A percentile compares a stretch with the other conserved stretches of the same genome.
Conservation (phyloP, 1,140 invertebrate genomes). For the Calephelis nemesis region DNA sequence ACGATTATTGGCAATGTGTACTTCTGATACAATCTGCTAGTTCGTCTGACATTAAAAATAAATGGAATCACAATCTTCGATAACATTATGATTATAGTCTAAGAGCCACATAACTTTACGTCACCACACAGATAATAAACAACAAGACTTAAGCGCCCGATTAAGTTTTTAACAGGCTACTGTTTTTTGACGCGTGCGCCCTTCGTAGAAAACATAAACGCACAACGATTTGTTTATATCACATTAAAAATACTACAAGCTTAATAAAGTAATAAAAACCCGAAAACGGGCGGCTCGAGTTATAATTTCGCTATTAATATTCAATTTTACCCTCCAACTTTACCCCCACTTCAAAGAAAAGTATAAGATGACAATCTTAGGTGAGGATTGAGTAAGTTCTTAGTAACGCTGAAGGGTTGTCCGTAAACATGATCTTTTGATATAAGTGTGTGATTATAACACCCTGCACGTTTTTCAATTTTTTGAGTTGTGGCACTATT, state of each 20-base stretch:
- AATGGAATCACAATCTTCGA: too few relatives aligned
- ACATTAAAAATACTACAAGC: conserved; percentile 61
- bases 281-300: conserved; percentile 44
- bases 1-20: too few relatives aligned
- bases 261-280: conserved; percentile 76
- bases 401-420: conserved; percentile 54
- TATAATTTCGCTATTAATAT: conserved; percentile 78
- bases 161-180: conserved; percentile 75
- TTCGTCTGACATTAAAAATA: too few relatives aligned
- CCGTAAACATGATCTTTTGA: conserved; percentile 16
- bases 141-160: conserved; percentile 59
- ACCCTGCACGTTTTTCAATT: conserved; percentile 25
- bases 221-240: conserved; percentile 70
- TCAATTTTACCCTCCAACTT: conserved; percentile 72
- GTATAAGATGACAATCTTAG: conserved; percentile 66
- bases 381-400: conserved; percentile 61
- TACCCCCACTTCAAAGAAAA: conserved; percentile 70
- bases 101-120: not conserved
- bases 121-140: not conserved
- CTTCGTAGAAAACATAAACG: conserved; percentile 66
- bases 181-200: conserved; percentile 70
- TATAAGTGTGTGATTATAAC: conserved; percentile 21
- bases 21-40: too few relatives aligned
- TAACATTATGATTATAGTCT: too few relatives aligned
- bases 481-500: conserved; percentile 8